Conservation (phyloP, 2,113 vertebrate species). For the Phyllopteryx taeniolatus region DNA sequence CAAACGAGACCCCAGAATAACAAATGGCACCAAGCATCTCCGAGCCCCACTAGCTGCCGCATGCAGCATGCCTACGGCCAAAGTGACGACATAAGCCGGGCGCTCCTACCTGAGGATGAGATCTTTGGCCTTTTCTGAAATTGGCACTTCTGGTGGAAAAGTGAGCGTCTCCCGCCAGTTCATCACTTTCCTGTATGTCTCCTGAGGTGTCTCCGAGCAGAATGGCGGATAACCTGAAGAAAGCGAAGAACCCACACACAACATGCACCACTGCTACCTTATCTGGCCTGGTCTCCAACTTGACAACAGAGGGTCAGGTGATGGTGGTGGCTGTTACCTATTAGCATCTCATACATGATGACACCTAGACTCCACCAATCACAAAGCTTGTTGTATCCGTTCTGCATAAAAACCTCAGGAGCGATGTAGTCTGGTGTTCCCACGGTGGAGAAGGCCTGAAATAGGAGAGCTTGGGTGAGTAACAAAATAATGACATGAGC, state of each 20-base stretch:
- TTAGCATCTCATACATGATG: slow-evolving; percentile 99
- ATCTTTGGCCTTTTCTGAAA: slow-evolving; percentile 97
- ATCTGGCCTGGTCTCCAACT: background rate
- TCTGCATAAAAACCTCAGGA: slow-evolving; percentile 96
- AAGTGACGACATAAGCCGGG: no score
- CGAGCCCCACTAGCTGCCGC: background rate
- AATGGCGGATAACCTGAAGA: slow-evolving; percentile 92
- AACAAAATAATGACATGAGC: background rate
- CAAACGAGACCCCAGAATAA: no score
- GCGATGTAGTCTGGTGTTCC: slow-evolving; percentile 97
- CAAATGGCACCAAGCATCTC: background rate
- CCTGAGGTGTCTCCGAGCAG: slow-evolving; percentile 97
- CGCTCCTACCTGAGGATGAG: slow-evolving; percentile 87
- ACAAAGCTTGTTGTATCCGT: slow-evolving; percentile 96
- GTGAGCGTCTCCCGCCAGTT: slow-evolving; percentile 96
- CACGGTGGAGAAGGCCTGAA: slow-evolving; percentile 92
- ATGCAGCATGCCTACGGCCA: no score
- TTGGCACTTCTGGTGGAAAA: slow-evolving; percentile 96
- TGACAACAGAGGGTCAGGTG: background rate
- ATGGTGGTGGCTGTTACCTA: slow-evolving; percentile 70
- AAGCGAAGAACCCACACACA: background rate
- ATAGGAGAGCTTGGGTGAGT: background rate
- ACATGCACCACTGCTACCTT: background rate
- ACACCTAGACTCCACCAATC: slow-evolving; percentile 98
- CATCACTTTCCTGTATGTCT: slow-evolving; percentile 98